Percentiles rank a stretch among this genome's conserved stretches.
These are phyloP conservation scores for Phaetusa simplex DNA, from an alignment of 2,113 vertebrate species.

Conservation along the genomic window DNA sequence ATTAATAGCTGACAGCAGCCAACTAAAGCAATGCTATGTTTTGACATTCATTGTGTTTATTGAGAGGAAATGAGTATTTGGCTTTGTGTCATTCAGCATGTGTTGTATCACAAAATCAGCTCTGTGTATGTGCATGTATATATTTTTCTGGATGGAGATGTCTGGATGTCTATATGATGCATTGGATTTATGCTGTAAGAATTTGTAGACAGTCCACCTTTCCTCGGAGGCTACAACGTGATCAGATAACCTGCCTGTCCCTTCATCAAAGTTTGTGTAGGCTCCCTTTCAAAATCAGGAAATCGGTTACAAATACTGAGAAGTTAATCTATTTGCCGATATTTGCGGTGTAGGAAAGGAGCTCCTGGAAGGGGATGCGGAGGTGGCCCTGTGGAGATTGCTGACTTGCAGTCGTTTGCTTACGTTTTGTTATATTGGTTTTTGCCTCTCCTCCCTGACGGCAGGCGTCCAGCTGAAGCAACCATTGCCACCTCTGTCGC, in stretches of 20 bases:
- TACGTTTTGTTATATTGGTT: neutral
- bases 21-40: neutral
- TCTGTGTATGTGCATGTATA: neutral
- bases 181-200: neutral
- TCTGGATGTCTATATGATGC: no score
- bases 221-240: rapidly evolving
- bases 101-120: neutral
- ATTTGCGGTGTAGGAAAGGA: neutral
- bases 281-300: neutral
- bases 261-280: neutral
- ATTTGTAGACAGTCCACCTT: neutral
- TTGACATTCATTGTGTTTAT: neutral
- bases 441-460: neutral
- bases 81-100: neutral
- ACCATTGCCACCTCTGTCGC: neutral
- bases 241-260: neutral
- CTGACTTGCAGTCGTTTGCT: neutral
- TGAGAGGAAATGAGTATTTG: neutral
- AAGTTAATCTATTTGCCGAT: neutral
- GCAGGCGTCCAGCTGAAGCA: neutral
- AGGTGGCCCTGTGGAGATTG: neutral
- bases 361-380: neutral
- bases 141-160: neutral
- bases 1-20: neutral
- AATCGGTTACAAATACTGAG: neutral